Evolutionary conservation across 2,797 vertebrate genomes (phyloP), one percentile per base, ranked within the genome.

Genomic region (Pipistrellus pygmaeus): DNA sequence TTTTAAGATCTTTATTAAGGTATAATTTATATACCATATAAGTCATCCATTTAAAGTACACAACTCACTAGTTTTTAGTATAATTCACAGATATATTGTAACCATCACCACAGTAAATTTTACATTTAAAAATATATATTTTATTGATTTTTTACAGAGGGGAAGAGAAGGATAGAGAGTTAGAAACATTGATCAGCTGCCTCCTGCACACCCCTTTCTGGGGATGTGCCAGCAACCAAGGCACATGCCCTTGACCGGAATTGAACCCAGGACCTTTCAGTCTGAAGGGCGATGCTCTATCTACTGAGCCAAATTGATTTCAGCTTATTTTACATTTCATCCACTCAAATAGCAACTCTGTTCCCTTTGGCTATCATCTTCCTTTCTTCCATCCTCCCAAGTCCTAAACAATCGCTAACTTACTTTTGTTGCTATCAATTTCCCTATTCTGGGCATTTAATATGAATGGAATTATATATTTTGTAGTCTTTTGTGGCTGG

Each of bases 351-450:
- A 76, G 60, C 41, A 92, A 60, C 15, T 17, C 3, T 46, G 2
- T 11, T 27, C 23, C 8, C 18, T 66, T 69, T 51, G 51, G 44
- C 23, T 68, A 17, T 71, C 46, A 25, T 5, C 23, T n/a, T 23
- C 1, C n/a, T 46, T 14, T 32, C 32, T 30, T 57, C 46, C 30
- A 4, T 5, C 2, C 23, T 2, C 13, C 20, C 1, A 3, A n/a
- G 48, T 30, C 55, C 51, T 72, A 60, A 85, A 17, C 11, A 76
- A 85, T 18, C 9, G 11, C 25, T 41, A 41, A 46, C 46, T 5
- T 51, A 27, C 69, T 69, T 78, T 87, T 76, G 13, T 80, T 53
- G 60, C 13, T 68, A 35, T 20, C 44, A 20, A 78, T 30, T 41
- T 87, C 7, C 12, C 18, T 60, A 12, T 46, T 77, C 84, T 85